These are phyloP conservation scores for Sanderia malayensis DNA, from an alignment of 30 jellyfish, hydroid and myxozoan genomes.

Conservation along the genomic window DNA sequence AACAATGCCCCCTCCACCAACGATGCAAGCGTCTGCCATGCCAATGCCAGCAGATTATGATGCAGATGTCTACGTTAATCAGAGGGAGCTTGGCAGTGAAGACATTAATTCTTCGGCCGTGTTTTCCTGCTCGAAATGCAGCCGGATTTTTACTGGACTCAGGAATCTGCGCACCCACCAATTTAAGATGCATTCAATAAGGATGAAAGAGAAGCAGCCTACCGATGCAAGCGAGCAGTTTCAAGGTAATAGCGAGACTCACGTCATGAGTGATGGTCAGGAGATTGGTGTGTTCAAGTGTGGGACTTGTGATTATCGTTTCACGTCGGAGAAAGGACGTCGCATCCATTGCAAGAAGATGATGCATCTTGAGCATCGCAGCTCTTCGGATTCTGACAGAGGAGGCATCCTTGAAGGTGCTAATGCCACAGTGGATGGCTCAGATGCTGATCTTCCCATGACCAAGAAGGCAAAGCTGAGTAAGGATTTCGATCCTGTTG, in stretches of 20 bases:
- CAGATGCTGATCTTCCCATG: not conserved
- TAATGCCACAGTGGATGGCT: not conserved
- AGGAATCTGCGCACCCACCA: conserved; percentile 75
- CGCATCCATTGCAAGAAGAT: conserved; percentile 61
- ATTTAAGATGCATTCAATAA: conserved; percentile 62
- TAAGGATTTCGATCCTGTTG: conserved; percentile 8
- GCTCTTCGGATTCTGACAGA: not conserved
- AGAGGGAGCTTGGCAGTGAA: conserved; percentile 59
- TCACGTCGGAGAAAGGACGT: conserved; percentile 62
- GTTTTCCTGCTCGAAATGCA: conserved; percentile 59
- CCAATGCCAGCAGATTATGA: not conserved
- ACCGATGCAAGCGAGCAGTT: not conserved
- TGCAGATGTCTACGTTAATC: conserved; percentile 17
- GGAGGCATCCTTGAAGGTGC: not conserved
- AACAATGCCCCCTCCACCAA: not conserved
- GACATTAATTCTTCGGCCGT: conserved; percentile 52
- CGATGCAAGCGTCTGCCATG: not conserved
- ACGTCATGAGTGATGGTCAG: conserved; percentile 9
- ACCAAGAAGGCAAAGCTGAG: conserved; percentile 14
- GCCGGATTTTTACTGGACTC: conserved; percentile 65
- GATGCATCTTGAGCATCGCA: conserved; percentile 43
- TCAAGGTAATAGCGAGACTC: conserved; percentile 17
- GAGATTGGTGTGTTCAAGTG: conserved; percentile 46
- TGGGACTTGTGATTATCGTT: conserved; percentile 66
- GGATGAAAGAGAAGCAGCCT: conserved; percentile 55